Evolutionary conservation across 1,140 invertebrate species (phyloP).

Genomic region (Chymomyza costata): DNA sequence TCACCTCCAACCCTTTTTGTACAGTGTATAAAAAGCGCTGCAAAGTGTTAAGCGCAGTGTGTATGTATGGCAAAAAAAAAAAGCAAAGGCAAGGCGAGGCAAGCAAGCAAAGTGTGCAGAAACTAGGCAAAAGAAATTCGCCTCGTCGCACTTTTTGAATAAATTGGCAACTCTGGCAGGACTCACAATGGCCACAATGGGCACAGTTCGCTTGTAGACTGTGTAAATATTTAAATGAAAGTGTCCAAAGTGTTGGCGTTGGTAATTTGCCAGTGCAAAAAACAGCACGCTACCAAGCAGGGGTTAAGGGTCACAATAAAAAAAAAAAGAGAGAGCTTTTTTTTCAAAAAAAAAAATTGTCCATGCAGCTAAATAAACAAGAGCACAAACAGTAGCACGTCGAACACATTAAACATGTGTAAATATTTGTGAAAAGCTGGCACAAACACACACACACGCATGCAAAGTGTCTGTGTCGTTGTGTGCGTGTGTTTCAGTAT

Average conservation of each 20-base stretch:
- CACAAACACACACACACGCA: background rate
- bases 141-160: slow-evolving; percentile 1
- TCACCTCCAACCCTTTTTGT: no score
- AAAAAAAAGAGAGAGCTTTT: no score
- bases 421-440: slow-evolving; percentile 52
- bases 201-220: no score
- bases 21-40: no score
- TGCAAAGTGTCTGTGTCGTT: background rate
- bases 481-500: background rate
- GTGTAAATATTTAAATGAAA: slow-evolving; percentile 66
- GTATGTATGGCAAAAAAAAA: no score
- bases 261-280: slow-evolving; percentile 22
- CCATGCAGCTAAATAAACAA: slow-evolving; percentile 38
- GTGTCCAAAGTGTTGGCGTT: slow-evolving; percentile 1
- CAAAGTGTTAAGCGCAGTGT: no score
- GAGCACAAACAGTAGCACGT: slow-evolving; percentile 51
- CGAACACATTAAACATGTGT: slow-evolving; percentile 69
- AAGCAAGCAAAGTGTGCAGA: slow-evolving; percentile 8
- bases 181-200: no score
- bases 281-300: slow-evolving; percentile 5
- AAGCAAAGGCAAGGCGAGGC: slow-evolving; percentile 15
- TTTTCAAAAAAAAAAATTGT: no score
- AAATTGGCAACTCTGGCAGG: slow-evolving; percentile 25
- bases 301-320: no score
- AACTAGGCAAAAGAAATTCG: slow-evolving; percentile 6